Conservation (phyloP, 2,113 vertebrate species). For the Malaclemys terrapin region DNA sequence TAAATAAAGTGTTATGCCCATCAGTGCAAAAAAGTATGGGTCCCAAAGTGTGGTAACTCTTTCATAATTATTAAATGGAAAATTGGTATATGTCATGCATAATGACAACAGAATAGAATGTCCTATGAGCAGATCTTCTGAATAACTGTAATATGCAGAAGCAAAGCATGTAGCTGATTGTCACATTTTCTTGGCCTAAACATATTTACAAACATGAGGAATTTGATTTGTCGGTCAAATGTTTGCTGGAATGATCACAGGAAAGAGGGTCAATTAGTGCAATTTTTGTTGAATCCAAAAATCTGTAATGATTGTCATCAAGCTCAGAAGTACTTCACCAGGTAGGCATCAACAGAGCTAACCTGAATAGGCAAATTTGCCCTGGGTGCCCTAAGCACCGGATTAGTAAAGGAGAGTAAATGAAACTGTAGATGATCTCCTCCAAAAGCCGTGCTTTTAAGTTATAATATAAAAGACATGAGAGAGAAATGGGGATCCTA, state of each 20-base stretch:
- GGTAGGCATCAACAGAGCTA: slow-evolving; percentile 33
- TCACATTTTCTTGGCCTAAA: slow-evolving; percentile 61
- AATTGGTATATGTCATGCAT: not conserved
- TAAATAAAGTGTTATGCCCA: slow-evolving; percentile 64
- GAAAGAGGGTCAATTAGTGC: slow-evolving; percentile 5
- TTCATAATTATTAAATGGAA: rapidly evolving
- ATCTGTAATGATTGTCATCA: not conserved
- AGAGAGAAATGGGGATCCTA: not conserved
- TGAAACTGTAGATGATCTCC: not conserved
- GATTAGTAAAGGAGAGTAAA: not conserved
- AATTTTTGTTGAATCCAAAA: not conserved
- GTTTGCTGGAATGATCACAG: not conserved
- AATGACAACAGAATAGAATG: slow-evolving; percentile 32
- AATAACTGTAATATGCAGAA: not conserved
- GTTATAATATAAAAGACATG: not conserved
- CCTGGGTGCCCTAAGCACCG: not conserved
- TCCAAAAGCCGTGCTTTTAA: not conserved
- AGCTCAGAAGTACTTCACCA: not conserved
- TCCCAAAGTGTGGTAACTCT: slow-evolving; percentile 9
- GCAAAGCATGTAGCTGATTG: slow-evolving; percentile 41
- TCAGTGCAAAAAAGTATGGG: slow-evolving; percentile 65
- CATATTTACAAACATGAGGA: slow-evolving; percentile 5
- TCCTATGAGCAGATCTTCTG: not conserved
- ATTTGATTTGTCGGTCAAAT: not conserved
- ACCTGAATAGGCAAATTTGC: not conserved